Base-by-base conservation (phyloP, 2,797 vertebrate species). In the Psittacula echo region DNA sequence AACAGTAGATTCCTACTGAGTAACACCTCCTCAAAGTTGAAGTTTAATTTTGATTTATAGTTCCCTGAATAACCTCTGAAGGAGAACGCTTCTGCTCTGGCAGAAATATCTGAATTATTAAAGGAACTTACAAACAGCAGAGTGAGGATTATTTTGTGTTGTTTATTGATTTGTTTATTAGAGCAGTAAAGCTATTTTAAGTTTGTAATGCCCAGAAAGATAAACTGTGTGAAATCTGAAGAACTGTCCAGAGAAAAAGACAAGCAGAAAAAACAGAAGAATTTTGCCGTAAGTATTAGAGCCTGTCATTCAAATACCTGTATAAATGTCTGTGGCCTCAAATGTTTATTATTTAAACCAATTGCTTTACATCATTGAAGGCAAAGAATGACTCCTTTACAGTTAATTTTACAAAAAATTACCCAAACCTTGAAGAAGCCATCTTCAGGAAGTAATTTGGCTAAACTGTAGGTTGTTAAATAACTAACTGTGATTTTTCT, bases 161-260 rank as follows among this genome's bases (percentile, higher is more conserved):
- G 90, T 93, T 97, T 94, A 96, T 87, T 51, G 64, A 70, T 71
- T 95, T 96, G 53, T 97, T 97, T 97, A 97, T 58, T 68, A 90
- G 76, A 94, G 93, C 27, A 76, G 48, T 97, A 97, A 97, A 96
- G 97, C 80, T 93, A 74, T 76, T 95, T 93, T 85, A 92, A 91
- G 48, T 68, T 95, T 85, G 39, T 61, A 91, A 70, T 95, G 87
- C 68, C 83, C 44, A 5, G 77, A 95, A 97, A 94, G 92, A 47
- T 68, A 48, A 95, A 89, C 77, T 81, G 53, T 41, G 73, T 76
- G 68, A 92, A 91, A 94, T 47, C 51, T 91, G 58, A 14, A 91
- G 8, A 90, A 75, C n/a, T 73, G 87, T 84, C 29, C 53, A 88
- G 90, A 95, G 37, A 60, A 77, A 68, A 83, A 77, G 45, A 41